Evolutionary conservation across 2,797 vertebrate species (phyloP), one percentile per base, ranked within the genome.

Genomic region (Eulemur coronatus): DNA sequence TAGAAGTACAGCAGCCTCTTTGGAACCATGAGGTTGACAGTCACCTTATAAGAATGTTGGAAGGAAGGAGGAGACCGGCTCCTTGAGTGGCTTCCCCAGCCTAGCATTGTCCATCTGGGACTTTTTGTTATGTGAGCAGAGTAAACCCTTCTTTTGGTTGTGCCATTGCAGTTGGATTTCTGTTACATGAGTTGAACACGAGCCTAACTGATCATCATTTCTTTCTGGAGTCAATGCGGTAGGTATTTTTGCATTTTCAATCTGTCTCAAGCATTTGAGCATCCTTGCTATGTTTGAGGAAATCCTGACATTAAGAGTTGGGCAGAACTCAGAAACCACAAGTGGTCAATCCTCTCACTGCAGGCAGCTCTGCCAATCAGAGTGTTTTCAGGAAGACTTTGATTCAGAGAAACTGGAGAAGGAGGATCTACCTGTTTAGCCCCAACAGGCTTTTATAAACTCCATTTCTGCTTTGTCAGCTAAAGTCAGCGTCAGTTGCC

Each of bases 401-500:
- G 46, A 15, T 33, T 46, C 14, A 24, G 46, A 78, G 38, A 70
- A 67, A 4, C 48, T 26, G 13, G 1, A 73, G 10, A 35, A 55
- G 24, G 43, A 5, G 5, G 1, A 26, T n/a, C 3, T 28, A 18
- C 14, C 13, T 7, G 0, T 41, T n/a, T 5, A 12, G 46, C 63
- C 63, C 61, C 63, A 67, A 2, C 5, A 2, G 1, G 38, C 57
- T 18, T 48, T 63, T 33, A 13, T 59, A 57, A 78, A 22, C 48
- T 43, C 43, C n/a, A 52, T n/a, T 50, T 80, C 15, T 30, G 13
- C 15, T 61, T 63, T 35, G 65, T 20, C 70, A 55, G 55, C 30
- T 10, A 4, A 5, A 30, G 26, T 50, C 20, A 0, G 13, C 3
- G 0, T 81, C 55, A 35, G 17, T 17, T 9, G 12, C 30, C 46